These are phyloP conservation scores for Thera britannica DNA, from an alignment of 2,888 invertebrate genomes.

Conservation along the genomic window DNA sequence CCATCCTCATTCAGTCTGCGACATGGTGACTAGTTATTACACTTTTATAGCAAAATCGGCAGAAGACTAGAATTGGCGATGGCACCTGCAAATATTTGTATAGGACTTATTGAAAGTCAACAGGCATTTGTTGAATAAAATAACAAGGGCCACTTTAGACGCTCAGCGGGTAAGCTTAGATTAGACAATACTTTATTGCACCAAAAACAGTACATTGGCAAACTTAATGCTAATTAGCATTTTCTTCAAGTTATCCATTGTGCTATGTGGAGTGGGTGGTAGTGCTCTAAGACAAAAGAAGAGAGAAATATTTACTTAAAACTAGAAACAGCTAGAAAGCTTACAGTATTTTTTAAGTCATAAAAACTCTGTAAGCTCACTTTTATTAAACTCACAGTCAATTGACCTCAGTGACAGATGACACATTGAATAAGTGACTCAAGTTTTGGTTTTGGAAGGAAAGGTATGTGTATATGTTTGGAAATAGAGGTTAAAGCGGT, in stretches of 20 bases:
- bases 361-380: slow-evolving; percentile 6
- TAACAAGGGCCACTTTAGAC: too few species aligned
- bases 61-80: neutral
- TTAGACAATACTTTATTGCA: too few species aligned
- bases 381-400: slow-evolving; percentile 30
- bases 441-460: slow-evolving; percentile 26
- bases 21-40: slow-evolving; percentile 14
- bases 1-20: slow-evolving; percentile 33
- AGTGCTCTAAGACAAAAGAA: too few species aligned
- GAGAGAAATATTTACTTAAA: too few species aligned
- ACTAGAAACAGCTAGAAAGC: too few species aligned
- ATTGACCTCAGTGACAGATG: slow-evolving; percentile 38
- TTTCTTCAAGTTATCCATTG: too few species aligned
- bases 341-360: too few species aligned
- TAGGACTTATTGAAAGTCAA: neutral
- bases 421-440: slow-evolving; percentile 39
- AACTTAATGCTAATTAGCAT: too few species aligned
- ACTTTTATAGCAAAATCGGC: slow-evolving; percentile 7
- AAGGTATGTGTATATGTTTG: slow-evolving; percentile 9
- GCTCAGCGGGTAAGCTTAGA: too few species aligned
- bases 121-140: too few species aligned
- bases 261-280: too few species aligned
- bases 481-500: neutral
- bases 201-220: too few species aligned
- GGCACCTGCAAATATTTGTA: neutral